Evolutionary conservation across 1,140 invertebrate species (phyloP), one percentile per base, ranked within the genome.

Genomic region (Condylostylus longicornis): DNA sequence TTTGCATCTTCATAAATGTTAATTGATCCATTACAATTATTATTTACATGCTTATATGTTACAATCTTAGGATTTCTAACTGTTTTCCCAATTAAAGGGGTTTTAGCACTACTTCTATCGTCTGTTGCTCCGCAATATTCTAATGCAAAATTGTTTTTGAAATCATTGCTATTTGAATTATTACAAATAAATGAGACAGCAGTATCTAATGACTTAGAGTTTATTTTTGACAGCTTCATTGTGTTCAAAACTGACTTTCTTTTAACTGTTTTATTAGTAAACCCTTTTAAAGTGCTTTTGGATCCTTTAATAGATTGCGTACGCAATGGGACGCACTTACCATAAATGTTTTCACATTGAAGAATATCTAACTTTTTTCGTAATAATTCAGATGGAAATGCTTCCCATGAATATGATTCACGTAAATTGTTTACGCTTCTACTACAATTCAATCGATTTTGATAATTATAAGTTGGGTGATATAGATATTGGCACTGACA

Each of bases 21-120:
- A 45, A 48, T 58, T 34, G 54, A 60, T 35, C 48, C 50, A 61
- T 59, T 61, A 64, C 63, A 58, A 56, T 53, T 58, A 63, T 61
- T 51, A 54, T 67, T 50, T 50, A 64, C 41, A 56, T 63, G 45
- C 61, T 64, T 57, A 52, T 50, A 30, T 31, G 45, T 35, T 35
- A 42, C 28, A 27, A 42, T n/a, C n/a, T n/a, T n/a, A n/a, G n/a
- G n/a, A n/a, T n/a, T 60, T 36, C 59, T 44, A 19, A n/a, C 46
- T 28, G 15, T 33, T 31, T 4, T 31, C 40, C 10, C 60, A 47
- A 64, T 66, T 47, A 58, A 58, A n/a, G 64, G 42, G 13, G 42
- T 44, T 10, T 38, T 47, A 4, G 59, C 50, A n/a, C 28, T 25
- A 14, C 18, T 40, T 8, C 35, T n/a, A 5, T 19, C 39, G 18